Evolutionary conservation across 2,888 invertebrate genomes (phyloP), one percentile per base, ranked within the genome.

Genomic region (Drosophila meridionalis): DNA sequence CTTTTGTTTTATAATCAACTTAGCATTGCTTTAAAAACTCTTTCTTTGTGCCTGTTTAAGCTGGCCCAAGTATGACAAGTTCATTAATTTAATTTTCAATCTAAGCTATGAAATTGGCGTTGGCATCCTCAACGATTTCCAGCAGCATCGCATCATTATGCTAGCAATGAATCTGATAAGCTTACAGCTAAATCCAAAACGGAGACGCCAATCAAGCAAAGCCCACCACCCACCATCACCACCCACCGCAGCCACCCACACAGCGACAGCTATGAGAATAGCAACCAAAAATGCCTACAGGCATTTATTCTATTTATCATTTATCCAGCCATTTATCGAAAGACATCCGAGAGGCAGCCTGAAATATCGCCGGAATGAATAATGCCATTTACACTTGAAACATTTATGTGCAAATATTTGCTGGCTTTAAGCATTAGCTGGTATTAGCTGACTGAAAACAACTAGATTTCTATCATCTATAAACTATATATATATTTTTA

Each of bases 301-400:
- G 68, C 85, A 89, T 86, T 83, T 74, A 86, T 90, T 90, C 89
- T 86, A 88, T 86, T 86, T 90, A 86, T 86, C 85, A 90, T 90
- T 88, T 89, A 90, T 90, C 79, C 89, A 81, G 90, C 79, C 79
- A 87, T 89, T 87, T 87, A 87, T 87, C 85, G 85, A 66, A 59
- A 75, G 85, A 82, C 82, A 87, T 87, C 90, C 74, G 79, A 84
- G 83, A 63, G 57, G 69, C 56, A 43, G 66, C 69, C 73, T 76
- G 71, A 85, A 82, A 80, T 87, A 87, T 77, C 63, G 67, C 61
- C 43, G 36, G 71, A 74, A 84, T 87, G 75, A 89, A 89, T 82
- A 78, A 71, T 70, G 78, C 69, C 78, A 82, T 87, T 87, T 89
- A 66, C 73, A 83, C 89, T 84, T 80, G 69, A 84, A 84, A 77